phyloP scores from a whole-genome alignment of 2,888 invertebrate species.

The Drosophila lacicola region DNA sequence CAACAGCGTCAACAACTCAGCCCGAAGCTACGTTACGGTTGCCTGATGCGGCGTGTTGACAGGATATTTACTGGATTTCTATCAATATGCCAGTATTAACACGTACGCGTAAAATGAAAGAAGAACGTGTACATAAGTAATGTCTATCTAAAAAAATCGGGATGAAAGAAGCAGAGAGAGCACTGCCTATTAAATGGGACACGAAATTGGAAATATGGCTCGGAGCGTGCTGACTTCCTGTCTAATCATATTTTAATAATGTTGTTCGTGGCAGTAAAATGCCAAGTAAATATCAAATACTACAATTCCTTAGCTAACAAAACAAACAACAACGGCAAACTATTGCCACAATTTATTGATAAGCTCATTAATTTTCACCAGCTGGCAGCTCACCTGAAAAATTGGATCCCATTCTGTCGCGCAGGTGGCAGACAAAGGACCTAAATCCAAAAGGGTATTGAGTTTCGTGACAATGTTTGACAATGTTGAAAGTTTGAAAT shows the following conservation, averaged over 20 bases:
- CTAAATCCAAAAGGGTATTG: conserved; percentile 13
- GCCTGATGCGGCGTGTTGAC: conserved; percentile 68
- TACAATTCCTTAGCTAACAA: conserved; percentile 36
- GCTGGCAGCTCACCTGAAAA: conserved; percentile 11
- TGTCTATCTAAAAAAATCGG: conserved; percentile 17
- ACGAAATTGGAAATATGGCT: conserved; percentile 28
- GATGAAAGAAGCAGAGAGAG: neutral
- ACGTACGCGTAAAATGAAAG: conserved; percentile 65
- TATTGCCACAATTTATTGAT: conserved; percentile 54
- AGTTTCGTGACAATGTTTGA: conserved; percentile 21
- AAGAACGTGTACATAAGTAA: conserved; percentile 71
- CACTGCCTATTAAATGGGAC: conserved; percentile 12
- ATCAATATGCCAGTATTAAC: conserved; percentile 78
- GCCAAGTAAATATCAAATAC: conserved; percentile 50
- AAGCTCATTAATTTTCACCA: conserved; percentile 50
- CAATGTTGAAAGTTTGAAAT: conserved; percentile 7
- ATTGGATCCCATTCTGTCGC: conserved; percentile 6
- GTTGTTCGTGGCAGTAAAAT: conserved; percentile 43
- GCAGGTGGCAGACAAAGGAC: conserved; percentile 22
- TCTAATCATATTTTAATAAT: conserved; percentile 58
- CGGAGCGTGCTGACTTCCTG: conserved; percentile 34
- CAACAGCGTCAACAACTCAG: conserved; percentile 13
- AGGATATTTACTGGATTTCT: conserved; percentile 81
- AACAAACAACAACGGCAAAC: conserved; percentile 27
- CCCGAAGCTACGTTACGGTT: conserved; percentile 24